These are phyloP conservation scores for Diacarnus erythraeanus DNA, from an alignment of 37 sponge, comb jelly and placozoan species.

Conservation along the genomic window DNA sequence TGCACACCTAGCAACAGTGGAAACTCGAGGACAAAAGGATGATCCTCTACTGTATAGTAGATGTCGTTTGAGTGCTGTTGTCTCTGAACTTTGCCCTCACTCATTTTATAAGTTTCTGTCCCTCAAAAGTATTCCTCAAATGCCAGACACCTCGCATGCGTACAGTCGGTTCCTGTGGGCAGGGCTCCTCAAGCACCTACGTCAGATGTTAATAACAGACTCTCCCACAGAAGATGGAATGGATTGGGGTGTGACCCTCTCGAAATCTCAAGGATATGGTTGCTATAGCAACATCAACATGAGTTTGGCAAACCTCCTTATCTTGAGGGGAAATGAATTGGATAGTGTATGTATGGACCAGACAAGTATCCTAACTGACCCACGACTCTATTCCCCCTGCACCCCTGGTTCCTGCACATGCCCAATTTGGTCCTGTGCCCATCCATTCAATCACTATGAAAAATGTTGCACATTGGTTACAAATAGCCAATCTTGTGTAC, in stretches of 20 bases:
- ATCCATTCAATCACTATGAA: slow-evolving; percentile 71
- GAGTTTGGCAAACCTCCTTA: slow-evolving; percentile 54
- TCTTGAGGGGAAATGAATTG: slow-evolving; percentile 68
- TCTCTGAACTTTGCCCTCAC: slow-evolving; percentile 49
- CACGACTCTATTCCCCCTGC: slow-evolving; percentile 36
- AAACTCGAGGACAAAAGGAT: neutral
- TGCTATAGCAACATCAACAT: slow-evolving; percentile 37
- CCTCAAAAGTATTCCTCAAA: slow-evolving; percentile 67
- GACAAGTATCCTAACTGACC: slow-evolving; percentile 24
- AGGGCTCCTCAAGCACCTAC: slow-evolving; percentile 73
- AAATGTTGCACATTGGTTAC: slow-evolving; percentile 69
- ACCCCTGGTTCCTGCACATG: slow-evolving; percentile 17
- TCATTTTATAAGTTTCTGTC: slow-evolving; percentile 74
- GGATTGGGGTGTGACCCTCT: slow-evolving; percentile 55
- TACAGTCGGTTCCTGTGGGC: slow-evolving; percentile 76
- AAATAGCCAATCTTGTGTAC: slow-evolving; percentile 69
- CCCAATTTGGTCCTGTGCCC: slow-evolving; percentile 33
- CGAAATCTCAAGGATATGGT: neutral
- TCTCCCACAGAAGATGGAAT: slow-evolving; percentile 78
- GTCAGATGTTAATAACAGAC: slow-evolving; percentile 82
- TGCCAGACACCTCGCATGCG: slow-evolving; percentile 57
- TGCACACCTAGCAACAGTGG: neutral
- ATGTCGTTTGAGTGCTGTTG: slow-evolving; percentile 66
- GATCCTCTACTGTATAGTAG: slow-evolving; percentile 23
- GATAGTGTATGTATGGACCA: slow-evolving; percentile 14